Evolutionary conservation across 1,140 invertebrate species (phyloP).

Genomic region (Anthonomus grandis): DNA sequence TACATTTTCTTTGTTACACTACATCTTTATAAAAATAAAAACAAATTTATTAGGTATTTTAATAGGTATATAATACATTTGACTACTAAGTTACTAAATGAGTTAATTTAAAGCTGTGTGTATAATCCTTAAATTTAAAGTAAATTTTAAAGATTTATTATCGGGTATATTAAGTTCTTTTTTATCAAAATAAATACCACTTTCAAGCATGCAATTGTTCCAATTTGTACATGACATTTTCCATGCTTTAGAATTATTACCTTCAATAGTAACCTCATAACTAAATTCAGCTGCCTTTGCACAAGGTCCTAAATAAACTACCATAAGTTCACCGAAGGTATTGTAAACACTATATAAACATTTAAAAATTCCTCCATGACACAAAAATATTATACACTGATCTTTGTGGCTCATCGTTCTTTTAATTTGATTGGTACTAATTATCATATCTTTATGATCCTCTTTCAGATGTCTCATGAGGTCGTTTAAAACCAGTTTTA

Average conservation of each 20-base stretch:
- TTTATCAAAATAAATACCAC: slow-evolving; percentile 15
- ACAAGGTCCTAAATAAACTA: slow-evolving; percentile 29
- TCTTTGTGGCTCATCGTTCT: slow-evolving; percentile 23
- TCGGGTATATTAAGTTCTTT: slow-evolving; percentile 8
- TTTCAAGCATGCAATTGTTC: slow-evolving; percentile 28
- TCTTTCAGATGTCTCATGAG: slow-evolving; percentile 21
- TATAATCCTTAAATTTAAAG: slow-evolving; percentile 19
- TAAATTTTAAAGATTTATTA: slow-evolving; percentile 14
- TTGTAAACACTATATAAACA: slow-evolving; percentile 28
- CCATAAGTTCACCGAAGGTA: slow-evolving; percentile 22
- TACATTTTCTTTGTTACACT: too few species aligned
- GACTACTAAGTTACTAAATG: too few species aligned
- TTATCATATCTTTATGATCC: slow-evolving; percentile 11
- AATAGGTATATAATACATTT: too few species aligned
- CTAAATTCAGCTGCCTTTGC: slow-evolving; percentile 21
- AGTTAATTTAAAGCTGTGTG: too few species aligned
- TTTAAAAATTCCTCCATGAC: slow-evolving; percentile 27
- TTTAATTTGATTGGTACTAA: slow-evolving; percentile 15
- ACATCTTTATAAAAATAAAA: too few species aligned
- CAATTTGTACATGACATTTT: slow-evolving; percentile 23
- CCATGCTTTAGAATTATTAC: slow-evolving; percentile 9
- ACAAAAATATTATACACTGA: slow-evolving; percentile 19
- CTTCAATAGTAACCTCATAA: slow-evolving; percentile 16
- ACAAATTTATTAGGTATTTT: too few species aligned
- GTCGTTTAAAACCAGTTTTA: slow-evolving; percentile 4